Percentiles rank a stretch among this genome's conserved stretches.
These are phyloP conservation scores for Temnothorax longispinosus DNA, from an alignment of 1,140 invertebrate genomes.

Conservation along the genomic window DNA sequence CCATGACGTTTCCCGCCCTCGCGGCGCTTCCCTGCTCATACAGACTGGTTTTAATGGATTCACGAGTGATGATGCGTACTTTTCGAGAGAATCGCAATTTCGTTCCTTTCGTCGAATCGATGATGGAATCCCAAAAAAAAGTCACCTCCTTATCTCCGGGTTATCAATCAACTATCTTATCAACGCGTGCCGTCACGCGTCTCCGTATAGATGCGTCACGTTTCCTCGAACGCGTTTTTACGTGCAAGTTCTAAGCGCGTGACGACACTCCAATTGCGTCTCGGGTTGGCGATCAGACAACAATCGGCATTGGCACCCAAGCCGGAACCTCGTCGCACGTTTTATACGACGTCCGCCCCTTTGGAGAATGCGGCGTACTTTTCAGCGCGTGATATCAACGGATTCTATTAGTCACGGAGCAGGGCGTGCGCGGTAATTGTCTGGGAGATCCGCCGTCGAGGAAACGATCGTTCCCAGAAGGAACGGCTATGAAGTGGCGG, in stretches of 20 bases:
- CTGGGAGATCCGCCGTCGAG: constrained; percentile 44
- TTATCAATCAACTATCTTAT: background rate
- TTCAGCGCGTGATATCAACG: constrained; percentile 69
- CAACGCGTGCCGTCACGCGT: constrained; percentile 22
- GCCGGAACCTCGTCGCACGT: constrained; percentile 33
- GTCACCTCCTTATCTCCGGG: background rate
- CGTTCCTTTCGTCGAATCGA: background rate
- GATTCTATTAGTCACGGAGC: constrained; percentile 69
- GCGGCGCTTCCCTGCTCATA: background rate
- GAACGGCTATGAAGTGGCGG: constrained; percentile 35
- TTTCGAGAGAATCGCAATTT: background rate
- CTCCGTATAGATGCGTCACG: background rate
- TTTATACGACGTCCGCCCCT: constrained; percentile 47
- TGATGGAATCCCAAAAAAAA: background rate
- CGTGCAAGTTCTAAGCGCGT: constrained; percentile 22
- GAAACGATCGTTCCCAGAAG: constrained; percentile 48
- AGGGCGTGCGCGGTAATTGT: constrained; percentile 58
- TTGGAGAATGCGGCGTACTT: constrained; percentile 15
- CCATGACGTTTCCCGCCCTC: background rate
- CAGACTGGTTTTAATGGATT: constrained; percentile 8
- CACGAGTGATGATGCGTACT: background rate
- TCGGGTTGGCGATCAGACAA: background rate
- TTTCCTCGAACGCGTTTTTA: constrained; percentile 32
- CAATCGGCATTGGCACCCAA: constrained; percentile 9
- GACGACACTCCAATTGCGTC: constrained; percentile 39